A percentile compares a stretch with the other conserved stretches of the same genome.
phyloP scores from a whole-genome alignment of 2,797 vertebrate species.

The Australoheros facetus region DNA sequence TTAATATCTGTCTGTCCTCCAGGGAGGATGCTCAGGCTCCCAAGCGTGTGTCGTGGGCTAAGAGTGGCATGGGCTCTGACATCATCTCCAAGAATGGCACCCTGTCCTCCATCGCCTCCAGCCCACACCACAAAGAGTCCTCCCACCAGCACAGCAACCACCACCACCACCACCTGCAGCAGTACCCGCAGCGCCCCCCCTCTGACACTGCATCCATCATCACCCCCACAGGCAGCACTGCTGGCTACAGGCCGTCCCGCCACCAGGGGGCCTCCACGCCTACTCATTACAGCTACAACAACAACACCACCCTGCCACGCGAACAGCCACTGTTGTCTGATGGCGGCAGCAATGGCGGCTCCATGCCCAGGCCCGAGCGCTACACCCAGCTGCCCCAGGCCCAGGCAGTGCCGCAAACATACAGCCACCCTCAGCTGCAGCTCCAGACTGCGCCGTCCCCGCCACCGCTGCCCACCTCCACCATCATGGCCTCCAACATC shows the following conservation, averaged over 20 bases:
- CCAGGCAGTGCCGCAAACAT: conserved; percentile 56
- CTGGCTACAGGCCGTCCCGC: conserved; percentile 75
- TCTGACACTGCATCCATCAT: conserved; percentile 88
- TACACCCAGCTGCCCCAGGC: conserved; percentile 70
- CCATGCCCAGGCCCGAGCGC: conserved; percentile 75
- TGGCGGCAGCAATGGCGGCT: conserved; percentile 62
- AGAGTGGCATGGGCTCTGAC: conserved; percentile 85
- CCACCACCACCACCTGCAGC: conserved; percentile 72
- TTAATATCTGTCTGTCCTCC: neutral
- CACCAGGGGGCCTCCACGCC: conserved; percentile 66
- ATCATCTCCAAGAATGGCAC: conserved; percentile 94
- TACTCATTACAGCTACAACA: conserved; percentile 75
- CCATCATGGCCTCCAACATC: conserved; percentile 83
- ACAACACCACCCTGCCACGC: conserved; percentile 54
- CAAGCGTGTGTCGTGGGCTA: conserved; percentile 89
- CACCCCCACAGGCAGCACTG: conserved; percentile 82
- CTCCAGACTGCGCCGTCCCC: conserved; percentile 59
- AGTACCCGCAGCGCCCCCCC: conserved; percentile 77
- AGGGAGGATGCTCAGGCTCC: conserved; percentile 95
- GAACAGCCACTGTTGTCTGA: conserved; percentile 44
- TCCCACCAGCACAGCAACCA: conserved; percentile 59
- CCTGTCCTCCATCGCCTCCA: conserved; percentile 89
- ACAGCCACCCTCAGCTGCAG: conserved; percentile 56
- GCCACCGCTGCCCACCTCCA: conserved; percentile 58
- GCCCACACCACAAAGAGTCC: conserved; percentile 78